Percentiles rank a stretch among this genome's conserved stretches.
phyloP scores from a whole-genome alignment of 2,113 vertebrate genomes.

The Lamprotornis superbus region DNA sequence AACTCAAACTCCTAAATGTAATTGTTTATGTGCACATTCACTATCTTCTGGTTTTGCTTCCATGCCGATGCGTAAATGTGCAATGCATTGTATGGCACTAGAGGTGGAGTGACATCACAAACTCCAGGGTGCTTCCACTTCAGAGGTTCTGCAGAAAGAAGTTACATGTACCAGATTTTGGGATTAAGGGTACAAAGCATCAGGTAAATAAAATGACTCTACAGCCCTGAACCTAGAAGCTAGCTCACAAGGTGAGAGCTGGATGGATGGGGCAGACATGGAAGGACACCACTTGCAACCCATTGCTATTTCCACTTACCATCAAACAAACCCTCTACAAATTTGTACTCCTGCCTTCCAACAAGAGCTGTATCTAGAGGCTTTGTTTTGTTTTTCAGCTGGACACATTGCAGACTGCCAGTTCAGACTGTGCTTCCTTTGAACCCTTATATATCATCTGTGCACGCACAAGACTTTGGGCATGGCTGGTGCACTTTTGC shows the following conservation, averaged over 20 bases:
- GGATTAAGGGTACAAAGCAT: not conserved
- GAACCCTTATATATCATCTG: not conserved
- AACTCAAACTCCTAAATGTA: not conserved
- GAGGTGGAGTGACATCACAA: not conserved
- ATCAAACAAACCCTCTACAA: slow-evolving; percentile 12
- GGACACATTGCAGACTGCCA: not conserved
- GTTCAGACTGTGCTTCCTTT: slow-evolving; percentile 17
- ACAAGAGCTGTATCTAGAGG: not conserved
- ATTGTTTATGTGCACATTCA: not conserved
- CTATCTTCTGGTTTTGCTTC: not conserved
- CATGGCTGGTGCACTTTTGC: not conserved
- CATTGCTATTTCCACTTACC: not conserved
- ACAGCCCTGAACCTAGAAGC: not conserved
- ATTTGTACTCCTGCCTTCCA: slow-evolving; percentile 9
- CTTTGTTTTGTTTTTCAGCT: not conserved
- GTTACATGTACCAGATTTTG: not conserved
- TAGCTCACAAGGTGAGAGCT: not conserved
- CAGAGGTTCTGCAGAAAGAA: not conserved
- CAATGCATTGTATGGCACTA: slow-evolving; percentile 29
- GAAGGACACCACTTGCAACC: not conserved
- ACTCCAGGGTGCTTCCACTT: not conserved
- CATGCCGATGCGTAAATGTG: not conserved
- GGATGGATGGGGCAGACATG: slow-evolving; percentile 20
- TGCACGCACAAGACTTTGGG: not conserved
- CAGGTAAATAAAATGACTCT: not conserved